Conservation (phyloP, 2,113 vertebrate genomes). For the Eulacestoma nigropectus region DNA sequence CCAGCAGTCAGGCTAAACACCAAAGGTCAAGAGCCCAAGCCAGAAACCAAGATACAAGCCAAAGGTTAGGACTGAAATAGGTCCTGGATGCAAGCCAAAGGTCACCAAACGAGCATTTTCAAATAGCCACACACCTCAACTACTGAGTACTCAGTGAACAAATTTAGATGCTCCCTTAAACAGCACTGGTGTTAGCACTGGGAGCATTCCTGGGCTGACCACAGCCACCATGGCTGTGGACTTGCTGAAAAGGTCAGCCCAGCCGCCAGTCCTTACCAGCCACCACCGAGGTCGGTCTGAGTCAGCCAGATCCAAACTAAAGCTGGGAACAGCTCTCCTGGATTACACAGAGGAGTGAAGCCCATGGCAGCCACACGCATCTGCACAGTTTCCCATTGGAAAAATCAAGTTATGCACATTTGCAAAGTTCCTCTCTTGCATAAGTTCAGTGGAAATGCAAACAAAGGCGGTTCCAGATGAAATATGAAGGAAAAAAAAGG, state of each 20-base stretch:
- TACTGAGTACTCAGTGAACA: not conserved
- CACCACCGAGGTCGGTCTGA: not conserved
- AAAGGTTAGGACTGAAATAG: not conserved
- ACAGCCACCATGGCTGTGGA: not conserved
- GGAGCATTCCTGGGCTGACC: not conserved
- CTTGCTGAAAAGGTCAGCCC: not conserved
- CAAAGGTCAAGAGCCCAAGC: not conserved
- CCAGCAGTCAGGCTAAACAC: not conserved
- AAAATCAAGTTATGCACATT: not conserved
- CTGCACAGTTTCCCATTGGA: not conserved
- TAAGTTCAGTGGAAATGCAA: not conserved
- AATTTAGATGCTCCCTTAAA: not conserved
- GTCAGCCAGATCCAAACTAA: not conserved
- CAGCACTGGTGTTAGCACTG: not conserved
- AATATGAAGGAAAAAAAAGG: not conserved
- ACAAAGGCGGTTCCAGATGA: not conserved
- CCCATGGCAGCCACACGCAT: not conserved
- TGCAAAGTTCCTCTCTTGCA: not conserved
- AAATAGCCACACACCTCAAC: not conserved
- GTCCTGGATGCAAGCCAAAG: not conserved
- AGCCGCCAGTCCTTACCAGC: not conserved
- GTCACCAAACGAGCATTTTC: slow-evolving; percentile 8
- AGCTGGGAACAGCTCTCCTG: not conserved
- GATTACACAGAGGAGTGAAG: not conserved
- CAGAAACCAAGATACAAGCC: not conserved